phyloP scores from a whole-genome alignment of 2,888 invertebrate genomes.

The Isotomurus palustris region DNA sequence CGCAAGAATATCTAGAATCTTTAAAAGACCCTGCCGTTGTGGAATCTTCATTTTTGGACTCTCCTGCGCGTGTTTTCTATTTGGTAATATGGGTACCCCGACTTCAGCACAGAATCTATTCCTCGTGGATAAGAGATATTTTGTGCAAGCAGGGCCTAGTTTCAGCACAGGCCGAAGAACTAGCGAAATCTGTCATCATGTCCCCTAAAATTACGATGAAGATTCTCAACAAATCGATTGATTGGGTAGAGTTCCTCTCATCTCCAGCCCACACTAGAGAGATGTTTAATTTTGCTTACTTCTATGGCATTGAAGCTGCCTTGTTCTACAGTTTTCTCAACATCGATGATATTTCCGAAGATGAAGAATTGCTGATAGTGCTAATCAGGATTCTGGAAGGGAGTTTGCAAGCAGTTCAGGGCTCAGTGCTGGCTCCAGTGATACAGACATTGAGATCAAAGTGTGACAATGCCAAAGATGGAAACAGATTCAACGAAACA shows the following conservation, averaged over 20 bases:
- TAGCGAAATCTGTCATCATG: slow-evolving; percentile 21
- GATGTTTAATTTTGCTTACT: slow-evolving; percentile 25
- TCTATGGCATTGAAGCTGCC: slow-evolving; percentile 40
- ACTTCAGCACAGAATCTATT: slow-evolving; percentile 38
- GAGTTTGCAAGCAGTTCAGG: slow-evolving; percentile 29
- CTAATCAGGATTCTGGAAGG: slow-evolving; percentile 30
- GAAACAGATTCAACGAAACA: slow-evolving; percentile 1
- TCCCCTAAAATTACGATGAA: slow-evolving; percentile 27
- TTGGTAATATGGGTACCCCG: slow-evolving; percentile 43
- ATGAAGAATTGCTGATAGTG: slow-evolving; percentile 30
- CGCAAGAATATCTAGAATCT: slow-evolving; percentile 37
- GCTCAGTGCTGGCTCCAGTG: slow-evolving; percentile 18
- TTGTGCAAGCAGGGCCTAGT: slow-evolving; percentile 44
- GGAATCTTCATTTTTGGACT: slow-evolving; percentile 15
- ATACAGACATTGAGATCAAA: not conserved
- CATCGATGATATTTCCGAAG: slow-evolving; percentile 28
- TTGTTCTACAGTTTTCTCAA: slow-evolving; percentile 27
- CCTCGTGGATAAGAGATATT: slow-evolving; percentile 44
- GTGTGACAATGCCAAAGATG: not conserved
- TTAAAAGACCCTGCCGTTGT: slow-evolving; percentile 11
- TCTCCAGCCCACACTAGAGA: slow-evolving; percentile 11
- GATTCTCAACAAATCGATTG: slow-evolving; percentile 22
- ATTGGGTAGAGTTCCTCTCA: slow-evolving; percentile 18
- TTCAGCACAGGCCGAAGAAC: slow-evolving; percentile 38
- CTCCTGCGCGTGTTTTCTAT: slow-evolving; percentile 35